These are phyloP conservation scores for Tenthredo mesomela DNA, from an alignment of 2,888 invertebrate genomes.

Conservation along the genomic window DNA sequence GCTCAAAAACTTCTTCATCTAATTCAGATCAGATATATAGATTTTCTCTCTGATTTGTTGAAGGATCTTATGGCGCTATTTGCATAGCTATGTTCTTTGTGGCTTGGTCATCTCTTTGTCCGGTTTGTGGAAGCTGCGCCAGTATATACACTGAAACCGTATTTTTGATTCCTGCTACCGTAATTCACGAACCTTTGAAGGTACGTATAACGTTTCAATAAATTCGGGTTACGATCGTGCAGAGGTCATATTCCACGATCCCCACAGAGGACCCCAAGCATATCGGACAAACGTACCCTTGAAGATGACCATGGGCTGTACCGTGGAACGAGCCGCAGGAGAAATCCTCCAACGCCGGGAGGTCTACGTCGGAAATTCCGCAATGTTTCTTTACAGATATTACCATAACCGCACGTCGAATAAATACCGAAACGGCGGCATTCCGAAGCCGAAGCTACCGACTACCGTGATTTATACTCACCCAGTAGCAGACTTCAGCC, in stretches of 20 bases:
- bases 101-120: not conserved
- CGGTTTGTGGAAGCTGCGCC: not conserved
- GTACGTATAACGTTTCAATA: slow-evolving; percentile 50
- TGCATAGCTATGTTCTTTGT: slow-evolving; percentile 45
- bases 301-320: not conserved
- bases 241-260: slow-evolving; percentile 18
- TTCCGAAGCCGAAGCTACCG: slow-evolving; percentile 54
- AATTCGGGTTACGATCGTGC: slow-evolving; percentile 35
- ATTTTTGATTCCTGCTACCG: not conserved
- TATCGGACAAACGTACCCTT: not conserved
- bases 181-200: slow-evolving; percentile 1
- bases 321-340: not conserved
- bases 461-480: slow-evolving; percentile 57
- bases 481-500: slow-evolving; percentile 9
- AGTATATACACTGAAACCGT: not conserved
- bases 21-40: no score
- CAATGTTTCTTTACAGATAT: slow-evolving; percentile 56
- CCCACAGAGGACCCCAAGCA: not conserved
- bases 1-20: no score
- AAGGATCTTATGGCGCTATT: not conserved
- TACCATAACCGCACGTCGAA: slow-evolving; percentile 60
- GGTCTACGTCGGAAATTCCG: slow-evolving; percentile 55
- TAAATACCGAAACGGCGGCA: slow-evolving; percentile 59
- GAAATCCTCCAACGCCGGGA: slow-evolving; percentile 17
- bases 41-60: slow-evolving; percentile 43